Base-by-base conservation (phyloP, 2,113 vertebrate genomes). In the Sapayoa aenigma region DNA sequence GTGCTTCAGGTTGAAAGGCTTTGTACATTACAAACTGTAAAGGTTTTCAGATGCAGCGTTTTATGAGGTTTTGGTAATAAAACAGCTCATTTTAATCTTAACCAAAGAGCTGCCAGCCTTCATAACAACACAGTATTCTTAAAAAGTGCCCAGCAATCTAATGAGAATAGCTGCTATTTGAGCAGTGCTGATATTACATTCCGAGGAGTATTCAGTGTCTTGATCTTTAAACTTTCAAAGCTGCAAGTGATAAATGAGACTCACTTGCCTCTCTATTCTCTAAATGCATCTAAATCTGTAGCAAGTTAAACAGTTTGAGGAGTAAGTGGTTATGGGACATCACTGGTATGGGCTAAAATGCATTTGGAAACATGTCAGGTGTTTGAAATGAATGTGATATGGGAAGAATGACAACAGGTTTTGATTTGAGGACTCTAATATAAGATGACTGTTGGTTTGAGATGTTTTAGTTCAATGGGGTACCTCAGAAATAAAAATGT, bases 11-110 rank as follows among this genome's bases (percentile, higher is more conserved):
- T 37, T 55, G 71, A 59, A 96, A 72, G 41, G 18, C 37, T 94
- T 91, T n/a, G 22, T 65, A 11, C 44, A 33, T 60, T 71, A 39
- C 25, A 60, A 79, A 58, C 65, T 14, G 9, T 35, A 68, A 87
- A 65, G 20, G 18, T 42, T 90, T 89, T 66, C 76, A 87, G 49
- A 80, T 69, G 30, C 68, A 47, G 69, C 55, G 44, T 59, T 25
- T 91, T 56, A 42, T 35, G 73, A 46, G 46, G 14, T 83, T 93
- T 84, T 59, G 56, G 56, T 69, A 94, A 87, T 84, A 56, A 91
- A 95, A 90, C 39, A 35, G 24, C 85, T 94, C 42, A 20, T 92
- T 97, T 95, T 85, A 85, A 83, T 95, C 90, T 95, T 93, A 94
- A 92, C 78, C 1, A 2, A 37, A 73, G 71, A 78, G 28, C 42